These are phyloP conservation scores for Macrosoma leucophasiata DNA, from an alignment of 2,888 invertebrate species.

Conservation along the genomic window DNA sequence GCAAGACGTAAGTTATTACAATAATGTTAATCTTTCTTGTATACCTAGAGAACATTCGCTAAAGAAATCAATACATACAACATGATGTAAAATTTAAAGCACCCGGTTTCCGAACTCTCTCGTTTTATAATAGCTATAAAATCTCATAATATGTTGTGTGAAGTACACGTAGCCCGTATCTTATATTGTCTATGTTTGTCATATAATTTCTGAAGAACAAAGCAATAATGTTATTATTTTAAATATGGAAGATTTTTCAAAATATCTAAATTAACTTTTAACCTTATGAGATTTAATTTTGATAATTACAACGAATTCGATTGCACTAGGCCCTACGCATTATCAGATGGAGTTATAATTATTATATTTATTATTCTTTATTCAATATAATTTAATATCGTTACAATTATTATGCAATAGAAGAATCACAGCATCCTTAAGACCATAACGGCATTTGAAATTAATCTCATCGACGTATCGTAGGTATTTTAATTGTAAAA, in stretches of 20 bases:
- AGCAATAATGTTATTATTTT: slow-evolving; percentile 52
- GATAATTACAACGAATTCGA: slow-evolving; percentile 70
- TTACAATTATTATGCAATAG: slow-evolving; percentile 74
- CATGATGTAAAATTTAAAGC: slow-evolving; percentile 74
- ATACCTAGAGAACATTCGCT: slow-evolving; percentile 61
- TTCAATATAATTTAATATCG: slow-evolving; percentile 52
- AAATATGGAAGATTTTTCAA: slow-evolving; percentile 66
- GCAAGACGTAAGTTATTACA: slow-evolving; percentile 36
- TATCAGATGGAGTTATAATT: slow-evolving; percentile 65
- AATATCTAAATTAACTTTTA: slow-evolving; percentile 62
- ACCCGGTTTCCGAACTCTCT: slow-evolving; percentile 74
- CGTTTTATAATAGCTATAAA: slow-evolving; percentile 70
- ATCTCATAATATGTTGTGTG: slow-evolving; percentile 55
- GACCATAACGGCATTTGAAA: slow-evolving; percentile 72
- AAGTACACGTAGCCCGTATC: slow-evolving; percentile 57
- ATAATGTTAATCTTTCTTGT: too few species aligned
- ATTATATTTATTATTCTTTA: slow-evolving; percentile 32
- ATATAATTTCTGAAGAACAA: slow-evolving; percentile 51
- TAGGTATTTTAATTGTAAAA: slow-evolving; percentile 71
- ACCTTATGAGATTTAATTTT: slow-evolving; percentile 50
- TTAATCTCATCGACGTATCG: slow-evolving; percentile 71
- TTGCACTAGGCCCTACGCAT: slow-evolving; percentile 70
- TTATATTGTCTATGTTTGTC: slow-evolving; percentile 65
- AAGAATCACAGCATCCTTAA: slow-evolving; percentile 75
- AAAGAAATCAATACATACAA: slow-evolving; percentile 67